Evolutionary conservation across 1,140 invertebrate genomes (phyloP).

Genomic region (Nilaparvata lugens): DNA sequence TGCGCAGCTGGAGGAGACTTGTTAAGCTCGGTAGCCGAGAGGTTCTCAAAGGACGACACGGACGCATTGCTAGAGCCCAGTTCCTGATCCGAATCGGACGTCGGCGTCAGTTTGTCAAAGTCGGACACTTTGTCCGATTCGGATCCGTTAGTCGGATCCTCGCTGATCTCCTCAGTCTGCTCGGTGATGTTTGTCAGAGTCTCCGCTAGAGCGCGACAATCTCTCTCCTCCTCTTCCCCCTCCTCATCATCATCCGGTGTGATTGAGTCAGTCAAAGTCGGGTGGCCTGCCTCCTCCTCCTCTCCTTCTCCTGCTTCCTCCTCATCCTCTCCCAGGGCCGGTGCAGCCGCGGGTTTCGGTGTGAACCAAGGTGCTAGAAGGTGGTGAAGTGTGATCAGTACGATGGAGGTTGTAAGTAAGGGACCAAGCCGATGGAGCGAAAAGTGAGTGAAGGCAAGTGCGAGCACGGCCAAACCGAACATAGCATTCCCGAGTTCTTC

Average conservation of each 20-base stretch:
- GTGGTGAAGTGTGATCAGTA: background rate
- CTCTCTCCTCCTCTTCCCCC: too few species aligned
- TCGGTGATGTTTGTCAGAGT: background rate
- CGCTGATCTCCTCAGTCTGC: background rate
- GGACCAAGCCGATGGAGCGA: background rate
- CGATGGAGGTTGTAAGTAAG: background rate
- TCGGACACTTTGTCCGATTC: background rate
- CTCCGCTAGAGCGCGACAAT: background rate
- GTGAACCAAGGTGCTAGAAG: background rate
- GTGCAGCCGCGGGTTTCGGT: background rate
- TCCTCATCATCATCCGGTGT: background rate
- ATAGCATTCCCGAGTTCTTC: background rate
- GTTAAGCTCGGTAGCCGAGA: background rate
- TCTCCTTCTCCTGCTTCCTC: background rate
- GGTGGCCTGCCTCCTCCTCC: background rate
- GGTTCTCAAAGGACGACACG: background rate
- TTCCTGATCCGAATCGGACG: background rate
- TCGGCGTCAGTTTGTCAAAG: background rate
- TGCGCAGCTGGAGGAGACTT: too few species aligned
- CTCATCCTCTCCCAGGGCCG: background rate
- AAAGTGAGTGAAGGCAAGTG: background rate
- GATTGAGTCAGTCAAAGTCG: background rate
- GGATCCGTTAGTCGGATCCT: background rate
- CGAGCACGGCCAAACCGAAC: background rate
- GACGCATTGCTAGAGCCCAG: background rate